phyloP scores from a whole-genome alignment of 2,888 invertebrate species.

The Nomada fucata region DNA sequence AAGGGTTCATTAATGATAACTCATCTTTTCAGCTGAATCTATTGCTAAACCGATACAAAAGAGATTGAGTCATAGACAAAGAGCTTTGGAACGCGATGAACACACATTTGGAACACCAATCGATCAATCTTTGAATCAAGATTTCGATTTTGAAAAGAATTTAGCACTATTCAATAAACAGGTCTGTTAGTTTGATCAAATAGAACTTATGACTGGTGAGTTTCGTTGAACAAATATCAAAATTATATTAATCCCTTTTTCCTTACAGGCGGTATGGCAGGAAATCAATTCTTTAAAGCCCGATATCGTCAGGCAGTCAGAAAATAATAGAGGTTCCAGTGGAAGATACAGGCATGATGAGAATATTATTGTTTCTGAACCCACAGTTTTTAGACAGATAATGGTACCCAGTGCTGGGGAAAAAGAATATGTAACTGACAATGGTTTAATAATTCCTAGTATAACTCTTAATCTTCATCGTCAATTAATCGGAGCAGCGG shows the following conservation, averaged over 20 bases:
- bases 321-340: constrained; percentile 76
- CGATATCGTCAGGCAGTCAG: constrained; percentile 86
- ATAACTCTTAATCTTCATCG: constrained; percentile 88
- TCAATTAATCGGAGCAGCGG: constrained; percentile 89
- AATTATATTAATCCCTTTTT: constrained; percentile 15
- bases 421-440: constrained; percentile 91
- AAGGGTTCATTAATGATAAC: neutral
- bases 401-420: constrained; percentile 88
- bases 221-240: neutral
- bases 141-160: constrained; percentile 98
- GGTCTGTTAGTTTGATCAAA: constrained; percentile 71
- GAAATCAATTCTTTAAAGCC: constrained; percentile 89
- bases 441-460: constrained; percentile 92
- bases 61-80: constrained; percentile 76
- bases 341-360: constrained; percentile 92
- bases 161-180: constrained; percentile 95
- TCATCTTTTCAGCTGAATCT: constrained; percentile 67
- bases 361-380: constrained; percentile 90
- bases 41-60: constrained; percentile 84
- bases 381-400: constrained; percentile 89
- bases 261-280: constrained; percentile 89
- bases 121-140: constrained; percentile 88
- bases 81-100: constrained; percentile 87
- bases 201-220: neutral
- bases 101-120: constrained; percentile 91